These are phyloP conservation scores for Empis livida DNA, from an alignment of 2,888 invertebrate genomes.

Conservation along the genomic window DNA sequence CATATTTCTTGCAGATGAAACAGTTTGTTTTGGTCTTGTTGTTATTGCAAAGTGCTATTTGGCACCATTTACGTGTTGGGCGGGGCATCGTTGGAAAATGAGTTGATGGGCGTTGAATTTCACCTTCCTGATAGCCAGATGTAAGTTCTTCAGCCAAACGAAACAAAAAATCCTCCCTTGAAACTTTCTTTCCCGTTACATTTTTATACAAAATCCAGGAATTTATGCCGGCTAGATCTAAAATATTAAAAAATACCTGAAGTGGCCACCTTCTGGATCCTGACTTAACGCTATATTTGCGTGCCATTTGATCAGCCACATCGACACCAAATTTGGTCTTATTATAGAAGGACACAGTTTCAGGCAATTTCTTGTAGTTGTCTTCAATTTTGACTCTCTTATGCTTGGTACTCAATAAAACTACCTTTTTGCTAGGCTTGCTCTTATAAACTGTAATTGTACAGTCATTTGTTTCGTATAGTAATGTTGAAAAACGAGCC, in stretches of 20 bases:
- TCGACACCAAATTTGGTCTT: too few relatives aligned
- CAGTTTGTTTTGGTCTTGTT: constrained; percentile 10
- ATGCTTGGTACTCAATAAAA: too few relatives aligned
- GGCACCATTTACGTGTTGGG: constrained; percentile 10
- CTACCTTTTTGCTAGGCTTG: constrained; percentile 16
- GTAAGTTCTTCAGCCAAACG: constrained; percentile 12
- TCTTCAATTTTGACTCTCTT: too few relatives aligned
- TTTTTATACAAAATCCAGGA: constrained; percentile 18
- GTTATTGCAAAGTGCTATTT: constrained; percentile 13
- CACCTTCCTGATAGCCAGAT: constrained; percentile 5
- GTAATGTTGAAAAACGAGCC: not conserved
- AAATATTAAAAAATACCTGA: constrained; percentile 18
- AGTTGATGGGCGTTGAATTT: not conserved
- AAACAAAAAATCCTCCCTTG: constrained; percentile 16
- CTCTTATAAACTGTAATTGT: constrained; percentile 18
- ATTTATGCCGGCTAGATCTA: constrained; percentile 17
- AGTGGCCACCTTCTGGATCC: constrained; percentile 16
- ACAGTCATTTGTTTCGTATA: constrained; percentile 7
- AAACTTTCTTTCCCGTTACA: constrained; percentile 10
- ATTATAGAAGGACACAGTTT: too few relatives aligned
- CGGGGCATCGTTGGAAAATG: not conserved
- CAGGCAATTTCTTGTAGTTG: too few relatives aligned
- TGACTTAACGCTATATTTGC: constrained; percentile 14
- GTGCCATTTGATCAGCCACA: not conserved
- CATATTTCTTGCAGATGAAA: constrained; percentile 11